Conservation (phyloP, 2,113 vertebrate genomes). For the Prionailurus viverrinus region DNA sequence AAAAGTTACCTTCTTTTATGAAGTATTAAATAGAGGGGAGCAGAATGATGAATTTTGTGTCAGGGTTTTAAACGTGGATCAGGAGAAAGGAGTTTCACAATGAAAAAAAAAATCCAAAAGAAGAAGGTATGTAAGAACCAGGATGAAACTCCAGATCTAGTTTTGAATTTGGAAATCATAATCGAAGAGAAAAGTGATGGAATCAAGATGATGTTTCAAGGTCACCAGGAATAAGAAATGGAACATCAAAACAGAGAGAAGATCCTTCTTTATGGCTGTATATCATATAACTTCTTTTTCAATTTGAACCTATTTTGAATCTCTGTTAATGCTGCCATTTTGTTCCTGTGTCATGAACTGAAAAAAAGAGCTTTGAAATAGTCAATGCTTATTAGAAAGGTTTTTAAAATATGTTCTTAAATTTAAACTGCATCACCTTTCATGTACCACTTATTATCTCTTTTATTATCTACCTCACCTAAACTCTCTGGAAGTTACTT, state of each 20-base stretch:
- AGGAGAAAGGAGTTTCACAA: neutral
- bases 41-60: neutral
- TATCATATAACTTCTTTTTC: neutral
- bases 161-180: constrained; percentile 51
- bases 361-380: neutral
- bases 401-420: constrained; percentile 57
- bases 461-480: constrained; percentile 73
- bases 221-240: neutral
- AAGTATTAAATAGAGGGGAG: neutral
- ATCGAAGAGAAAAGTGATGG: neutral
- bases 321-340: neutral
- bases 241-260: neutral
- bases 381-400: constrained; percentile 50
- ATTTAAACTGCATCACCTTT: constrained; percentile 60
- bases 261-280: neutral
- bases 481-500: constrained; percentile 66
- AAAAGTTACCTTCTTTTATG: neutral
- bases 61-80: neutral
- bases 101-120: constrained; percentile 14
- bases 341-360: neutral
- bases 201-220: neutral
- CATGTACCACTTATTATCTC: constrained; percentile 44
- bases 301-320: neutral
- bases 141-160: neutral
- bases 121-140: neutral